These are phyloP conservation scores for Melanerpes aurifrons DNA, from an alignment of 2,113 vertebrate genomes.

Conservation along the genomic window DNA sequence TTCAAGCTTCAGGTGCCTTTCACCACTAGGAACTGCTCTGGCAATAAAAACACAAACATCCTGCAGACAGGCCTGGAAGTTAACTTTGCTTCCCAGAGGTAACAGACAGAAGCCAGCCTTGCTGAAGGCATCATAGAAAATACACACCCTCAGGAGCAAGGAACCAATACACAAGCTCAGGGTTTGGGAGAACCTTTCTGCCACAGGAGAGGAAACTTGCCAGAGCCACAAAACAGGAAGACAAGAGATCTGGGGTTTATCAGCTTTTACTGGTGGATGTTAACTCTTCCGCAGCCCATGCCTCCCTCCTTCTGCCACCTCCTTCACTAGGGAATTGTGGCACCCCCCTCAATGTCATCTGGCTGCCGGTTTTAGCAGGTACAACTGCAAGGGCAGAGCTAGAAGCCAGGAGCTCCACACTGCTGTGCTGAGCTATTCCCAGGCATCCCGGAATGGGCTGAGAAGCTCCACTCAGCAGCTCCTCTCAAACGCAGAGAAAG, in stretches of 20 bases:
- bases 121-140: background rate
- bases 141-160: background rate
- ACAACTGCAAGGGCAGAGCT: background rate
- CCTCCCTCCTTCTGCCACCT: background rate
- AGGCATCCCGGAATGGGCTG: background rate
- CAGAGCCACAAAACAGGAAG: background rate
- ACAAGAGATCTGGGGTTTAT: fast-evolving
- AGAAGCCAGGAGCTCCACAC: background rate
- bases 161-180: background rate
- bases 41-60: background rate
- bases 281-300: background rate
- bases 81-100: background rate
- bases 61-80: background rate
- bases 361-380: background rate
- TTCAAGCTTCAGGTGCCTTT: background rate
- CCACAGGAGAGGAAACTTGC: background rate
- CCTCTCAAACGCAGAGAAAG: background rate
- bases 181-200: background rate
- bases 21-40: background rate
- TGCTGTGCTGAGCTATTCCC: background rate
- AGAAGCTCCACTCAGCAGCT: background rate
- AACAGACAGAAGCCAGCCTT: background rate
- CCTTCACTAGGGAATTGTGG: fast-evolving
- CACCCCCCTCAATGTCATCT: background rate
- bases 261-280: background rate